Evolutionary conservation across 2,888 invertebrate species (phyloP), one percentile per base, ranked within the genome.

Genomic region (Stegophylla sp.): DNA sequence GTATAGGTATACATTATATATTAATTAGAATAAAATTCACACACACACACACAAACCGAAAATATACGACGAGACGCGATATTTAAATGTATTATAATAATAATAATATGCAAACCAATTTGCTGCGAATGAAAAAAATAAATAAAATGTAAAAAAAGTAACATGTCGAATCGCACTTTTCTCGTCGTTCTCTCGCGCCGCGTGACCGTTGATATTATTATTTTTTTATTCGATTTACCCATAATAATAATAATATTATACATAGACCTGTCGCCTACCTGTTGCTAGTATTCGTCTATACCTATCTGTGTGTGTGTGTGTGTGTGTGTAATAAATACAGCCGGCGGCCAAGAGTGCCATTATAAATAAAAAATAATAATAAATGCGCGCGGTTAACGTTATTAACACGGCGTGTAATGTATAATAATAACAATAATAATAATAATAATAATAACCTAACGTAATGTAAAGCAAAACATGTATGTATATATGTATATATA

Each of bases 111-210:
- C 12, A 45, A 45, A 67, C 67, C 67, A 13, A 69, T 69, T 69
- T 28, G n/a, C 51, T 13, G 20, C 69, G 28, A 20, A 28, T 13
- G n/a, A 26, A 17, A 45, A 3, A 17, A 45, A 43, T 10, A 69
- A 69, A 69, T 5, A 34, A 5, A 34, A 34, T 5, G 7, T 34
- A 34, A 34, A 5, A 34, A 34, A 5, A 34, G 7, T 34, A n/a
- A 17, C 69, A 51, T 51, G 69, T 69, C 28, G n/a, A n/a, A n/a
- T 69, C 69, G 69, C 69, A 69, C 51, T 67, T 67, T 23, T 67
- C 67, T 34, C 34, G 34, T 34, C 34, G 67, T 67, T 67, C 17
- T 34, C 34, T 64, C 28, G 17, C 63, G 63, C 34, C 28, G 41
- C 41, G 34, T 20, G 41, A 5, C 20, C 34, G 41, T 41, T 1